Evolutionary conservation across 1,140 invertebrate species (phyloP), one percentile per base, ranked within the genome.

Genomic region (Druon quercuslanigerum): DNA sequence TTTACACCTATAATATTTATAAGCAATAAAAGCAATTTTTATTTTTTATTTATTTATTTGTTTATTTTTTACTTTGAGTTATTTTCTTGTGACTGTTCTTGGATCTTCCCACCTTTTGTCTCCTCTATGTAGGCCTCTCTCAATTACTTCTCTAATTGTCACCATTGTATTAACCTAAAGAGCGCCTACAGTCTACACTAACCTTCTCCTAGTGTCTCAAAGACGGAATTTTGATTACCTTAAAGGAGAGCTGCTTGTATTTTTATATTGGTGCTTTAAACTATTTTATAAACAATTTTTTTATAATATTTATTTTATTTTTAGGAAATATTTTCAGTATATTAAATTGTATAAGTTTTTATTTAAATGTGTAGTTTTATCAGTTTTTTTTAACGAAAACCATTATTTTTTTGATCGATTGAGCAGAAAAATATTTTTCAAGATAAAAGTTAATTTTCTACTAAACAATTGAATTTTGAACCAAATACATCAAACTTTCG

Each of bases 1-100:
- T 66, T 66, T 66, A 25, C 20, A 40, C 20, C 16, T 66, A 66
- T 40, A 40, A 66, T 66, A 66, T 66, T 66, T 66, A 66, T 40
- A 40, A 66, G 60, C 60, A 66, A 66, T 46, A 46, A 46, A 66
- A 16, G 60, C n/a, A 3, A n/a, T 66, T 33, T 60, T 25, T 60
- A 33, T 33, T 5, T 33, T 33, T 33, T 33, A 33, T 33, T 33
- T 33, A 3, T 33, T 33, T 33, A 5, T 33, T 33, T 33, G 0
- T 33, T 5, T 5, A 33, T 46, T 46, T 8, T 46, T 46, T 46
- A 46, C 8, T 46, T 9, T 7, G 40, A 17, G 52, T 8, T 54
- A 17, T 8, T 54, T 2, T 54, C 52, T n/a, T n/a, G 16, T 16
- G 13, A 52, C 16, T 54, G 52, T 8, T 54, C n/a, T 54, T 54